Evolutionary conservation across 1,140 invertebrate genomes (phyloP).

Genomic region (Lasioglossum albipes): DNA sequence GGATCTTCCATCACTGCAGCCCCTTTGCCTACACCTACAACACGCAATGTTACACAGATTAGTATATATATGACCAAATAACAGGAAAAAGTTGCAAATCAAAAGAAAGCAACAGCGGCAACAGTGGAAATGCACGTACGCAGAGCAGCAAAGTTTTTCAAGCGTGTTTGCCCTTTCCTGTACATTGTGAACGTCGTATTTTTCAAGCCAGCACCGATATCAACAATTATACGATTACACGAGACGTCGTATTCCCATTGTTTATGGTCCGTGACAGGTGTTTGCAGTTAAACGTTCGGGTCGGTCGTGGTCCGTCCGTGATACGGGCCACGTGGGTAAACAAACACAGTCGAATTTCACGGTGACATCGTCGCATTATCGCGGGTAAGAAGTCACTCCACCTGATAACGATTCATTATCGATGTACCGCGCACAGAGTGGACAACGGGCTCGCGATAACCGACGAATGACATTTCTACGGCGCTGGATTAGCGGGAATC

Average conservation of each 20-base stretch:
- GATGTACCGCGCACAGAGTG: slow-evolving; percentile 40
- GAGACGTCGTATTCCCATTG: background rate
- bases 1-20: slow-evolving; percentile 77
- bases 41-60: background rate
- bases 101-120: background rate
- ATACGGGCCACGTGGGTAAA: background rate
- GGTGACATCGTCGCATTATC: background rate
- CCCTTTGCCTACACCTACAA: slow-evolving; percentile 70
- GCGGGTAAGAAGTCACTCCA: slow-evolving; percentile 20
- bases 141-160: slow-evolving; percentile 29
- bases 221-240: background rate
- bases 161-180: slow-evolving; percentile 1
- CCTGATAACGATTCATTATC: slow-evolving; percentile 48
- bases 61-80: background rate
- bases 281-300: background rate
- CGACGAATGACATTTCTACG: slow-evolving; percentile 6
- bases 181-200: background rate
- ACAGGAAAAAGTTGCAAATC: background rate
- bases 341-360: background rate
- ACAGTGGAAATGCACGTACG: background rate
- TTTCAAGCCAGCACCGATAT: too few species aligned
- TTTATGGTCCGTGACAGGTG: background rate
- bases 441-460: background rate
- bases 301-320: too few species aligned
- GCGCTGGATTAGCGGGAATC: background rate